Conservation (phyloP, 2,888 invertebrate genomes). For the Caenorhabditis afra region DNA sequence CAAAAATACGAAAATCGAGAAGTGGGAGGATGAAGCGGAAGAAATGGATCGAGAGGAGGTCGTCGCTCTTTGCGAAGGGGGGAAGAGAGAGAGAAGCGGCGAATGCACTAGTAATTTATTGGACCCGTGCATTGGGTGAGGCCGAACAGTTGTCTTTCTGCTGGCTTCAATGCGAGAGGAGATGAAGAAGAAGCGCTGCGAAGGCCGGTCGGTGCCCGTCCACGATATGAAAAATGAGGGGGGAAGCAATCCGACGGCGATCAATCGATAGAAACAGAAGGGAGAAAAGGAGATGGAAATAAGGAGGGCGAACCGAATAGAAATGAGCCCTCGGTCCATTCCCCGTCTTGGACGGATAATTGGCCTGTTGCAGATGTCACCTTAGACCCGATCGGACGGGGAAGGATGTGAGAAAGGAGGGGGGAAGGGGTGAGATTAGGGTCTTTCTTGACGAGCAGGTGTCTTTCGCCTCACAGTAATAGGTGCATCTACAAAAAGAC, state of each 20-base stretch:
- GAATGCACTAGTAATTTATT: slow-evolving; percentile 50
- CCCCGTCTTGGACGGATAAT: too few relatives aligned
- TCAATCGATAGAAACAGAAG: not conserved
- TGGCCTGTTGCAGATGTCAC: too few relatives aligned
- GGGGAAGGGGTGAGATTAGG: too few relatives aligned
- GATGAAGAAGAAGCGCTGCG: slow-evolving; percentile 19
- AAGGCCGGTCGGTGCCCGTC: not conserved
- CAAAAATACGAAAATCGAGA: not conserved
- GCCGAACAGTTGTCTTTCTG: slow-evolving; percentile 33
- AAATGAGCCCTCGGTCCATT: not conserved
- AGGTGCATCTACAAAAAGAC: too few relatives aligned
- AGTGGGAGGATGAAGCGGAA: not conserved
- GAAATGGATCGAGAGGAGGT: too few relatives aligned
- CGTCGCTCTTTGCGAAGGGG: too few relatives aligned
- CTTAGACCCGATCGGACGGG: too few relatives aligned
- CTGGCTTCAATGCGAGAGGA: slow-evolving; percentile 4
- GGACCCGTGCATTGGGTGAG: slow-evolving; percentile 22
- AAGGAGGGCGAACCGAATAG: not conserved
- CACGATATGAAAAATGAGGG: not conserved
- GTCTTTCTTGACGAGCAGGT: too few relatives aligned
- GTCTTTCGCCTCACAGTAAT: too few relatives aligned
- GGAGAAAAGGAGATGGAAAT: not conserved
- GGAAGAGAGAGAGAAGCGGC: not conserved
- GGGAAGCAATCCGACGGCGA: not conserved
- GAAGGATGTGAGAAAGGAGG: too few relatives aligned